Conservation (phyloP, 2,113 vertebrate species). For the Sylvia atricapilla region DNA sequence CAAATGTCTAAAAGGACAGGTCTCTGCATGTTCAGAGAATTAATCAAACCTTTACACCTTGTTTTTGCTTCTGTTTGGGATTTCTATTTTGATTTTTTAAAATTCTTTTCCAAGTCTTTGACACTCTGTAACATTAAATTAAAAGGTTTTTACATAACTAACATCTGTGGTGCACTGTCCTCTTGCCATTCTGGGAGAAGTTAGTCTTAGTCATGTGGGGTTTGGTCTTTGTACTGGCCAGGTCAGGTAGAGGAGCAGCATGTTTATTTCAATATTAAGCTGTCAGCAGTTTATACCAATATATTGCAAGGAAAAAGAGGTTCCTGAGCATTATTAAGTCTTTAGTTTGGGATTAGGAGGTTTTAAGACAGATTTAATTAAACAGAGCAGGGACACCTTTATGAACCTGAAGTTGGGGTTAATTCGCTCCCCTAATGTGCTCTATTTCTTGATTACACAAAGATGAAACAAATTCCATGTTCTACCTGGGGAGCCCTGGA, state of each 20-base stretch:
- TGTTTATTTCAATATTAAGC: constrained; percentile 56
- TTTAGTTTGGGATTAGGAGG: constrained; percentile 65
- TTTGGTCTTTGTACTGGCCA: background rate
- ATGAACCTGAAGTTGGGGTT: constrained; percentile 57
- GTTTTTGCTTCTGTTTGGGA: background rate
- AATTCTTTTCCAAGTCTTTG: background rate
- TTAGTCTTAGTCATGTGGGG: background rate
- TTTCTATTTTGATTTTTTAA: background rate
- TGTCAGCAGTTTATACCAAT: constrained; percentile 62
- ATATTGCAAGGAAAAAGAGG: constrained; percentile 46
- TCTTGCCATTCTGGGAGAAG: background rate
- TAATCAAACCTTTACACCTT: background rate
- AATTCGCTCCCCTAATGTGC: background rate
- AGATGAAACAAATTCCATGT: constrained; percentile 54
- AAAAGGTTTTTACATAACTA: background rate
- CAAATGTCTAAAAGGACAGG: background rate
- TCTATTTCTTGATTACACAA: constrained; percentile 28
- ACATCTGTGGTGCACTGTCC: background rate
- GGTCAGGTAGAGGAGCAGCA: constrained; percentile 4
- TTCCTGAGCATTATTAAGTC: constrained; percentile 61
- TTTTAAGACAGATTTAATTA: constrained; percentile 79
- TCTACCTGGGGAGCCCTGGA: background rate
- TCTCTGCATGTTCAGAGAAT: background rate
- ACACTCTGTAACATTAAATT: background rate
- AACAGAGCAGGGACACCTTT: constrained; percentile 46